Evolutionary conservation across 2,888 invertebrate genomes (phyloP).

Genomic region (Trypoxylon attenuatum): DNA sequence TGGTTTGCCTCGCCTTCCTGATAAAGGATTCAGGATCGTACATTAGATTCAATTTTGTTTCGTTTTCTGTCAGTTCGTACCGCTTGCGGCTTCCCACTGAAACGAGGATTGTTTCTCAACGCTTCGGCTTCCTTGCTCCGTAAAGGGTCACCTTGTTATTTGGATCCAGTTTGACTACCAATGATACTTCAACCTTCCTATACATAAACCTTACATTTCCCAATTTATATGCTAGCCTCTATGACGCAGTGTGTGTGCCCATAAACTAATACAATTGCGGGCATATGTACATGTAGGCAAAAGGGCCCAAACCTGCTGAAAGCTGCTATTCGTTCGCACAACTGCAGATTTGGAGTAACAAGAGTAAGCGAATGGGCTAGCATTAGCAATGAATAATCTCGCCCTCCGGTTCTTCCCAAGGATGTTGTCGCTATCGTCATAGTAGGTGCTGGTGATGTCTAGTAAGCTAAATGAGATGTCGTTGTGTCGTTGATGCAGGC

Average conservation of each 20-base stretch:
- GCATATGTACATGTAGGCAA: too few species aligned
- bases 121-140: background rate
- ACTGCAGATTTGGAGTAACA: background rate
- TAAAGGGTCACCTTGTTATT: too few species aligned
- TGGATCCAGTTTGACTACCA: too few species aligned
- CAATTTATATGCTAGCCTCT: too few species aligned
- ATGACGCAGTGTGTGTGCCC: too few species aligned
- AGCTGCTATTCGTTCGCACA: background rate
- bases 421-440: background rate
- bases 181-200: too few species aligned
- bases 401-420: constrained; percentile 5
- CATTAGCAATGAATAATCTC: constrained; percentile 20
- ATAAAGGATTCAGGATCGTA: constrained; percentile 31
- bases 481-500: background rate
- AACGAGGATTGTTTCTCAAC: background rate
- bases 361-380: background rate
- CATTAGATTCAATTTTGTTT: constrained; percentile 30
- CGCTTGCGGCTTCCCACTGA: background rate
- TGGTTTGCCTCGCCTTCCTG: constrained; percentile 11
- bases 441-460: too few species aligned
- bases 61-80: constrained; percentile 14
- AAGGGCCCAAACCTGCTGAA: too few species aligned
- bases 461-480: background rate
- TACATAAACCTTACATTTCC: too few species aligned
- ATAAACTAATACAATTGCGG: too few species aligned